Evolutionary conservation across 2,113 vertebrate genomes (phyloP).

Genomic region (Eidolon helvum): DNA sequence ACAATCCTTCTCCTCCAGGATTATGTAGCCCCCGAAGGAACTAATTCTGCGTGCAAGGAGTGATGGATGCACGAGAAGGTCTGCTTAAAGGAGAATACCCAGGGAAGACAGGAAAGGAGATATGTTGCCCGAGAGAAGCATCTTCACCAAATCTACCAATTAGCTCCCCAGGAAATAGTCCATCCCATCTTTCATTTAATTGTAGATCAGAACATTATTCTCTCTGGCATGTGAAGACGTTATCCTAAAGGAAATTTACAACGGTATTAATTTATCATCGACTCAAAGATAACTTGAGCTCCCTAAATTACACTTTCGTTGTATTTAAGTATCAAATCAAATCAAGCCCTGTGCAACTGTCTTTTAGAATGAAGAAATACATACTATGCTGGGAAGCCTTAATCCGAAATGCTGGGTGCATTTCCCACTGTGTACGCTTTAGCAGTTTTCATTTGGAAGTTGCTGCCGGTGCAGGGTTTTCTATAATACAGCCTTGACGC

Average conservation of each 20-base stretch:
- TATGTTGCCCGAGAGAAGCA: not conserved
- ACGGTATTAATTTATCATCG: not conserved
- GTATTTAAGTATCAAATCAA: not conserved
- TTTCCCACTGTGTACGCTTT: not conserved
- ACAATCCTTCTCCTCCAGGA: not conserved
- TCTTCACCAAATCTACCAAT: not conserved
- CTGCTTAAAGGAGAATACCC: not conserved
- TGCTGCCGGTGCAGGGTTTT: not conserved
- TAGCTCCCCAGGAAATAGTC: not conserved
- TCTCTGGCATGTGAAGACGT: not conserved
- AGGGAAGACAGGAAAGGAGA: not conserved
- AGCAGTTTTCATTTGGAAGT: not conserved
- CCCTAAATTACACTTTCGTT: not conserved
- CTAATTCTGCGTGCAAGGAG: not conserved
- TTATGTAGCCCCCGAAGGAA: not conserved
- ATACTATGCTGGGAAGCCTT: not conserved
- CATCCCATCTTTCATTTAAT: not conserved
- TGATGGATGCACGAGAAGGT: not conserved
- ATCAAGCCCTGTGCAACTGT: not conserved
- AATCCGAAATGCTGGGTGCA: not conserved
- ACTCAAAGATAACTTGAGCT: not conserved
- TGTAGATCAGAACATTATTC: not conserved
- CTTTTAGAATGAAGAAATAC: constrained; percentile 16
- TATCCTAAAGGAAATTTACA: constrained; percentile 19
- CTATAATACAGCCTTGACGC: not conserved